Conservation (phyloP, 2,797 vertebrate species). For the Poeciliopsis turneri region DNA sequence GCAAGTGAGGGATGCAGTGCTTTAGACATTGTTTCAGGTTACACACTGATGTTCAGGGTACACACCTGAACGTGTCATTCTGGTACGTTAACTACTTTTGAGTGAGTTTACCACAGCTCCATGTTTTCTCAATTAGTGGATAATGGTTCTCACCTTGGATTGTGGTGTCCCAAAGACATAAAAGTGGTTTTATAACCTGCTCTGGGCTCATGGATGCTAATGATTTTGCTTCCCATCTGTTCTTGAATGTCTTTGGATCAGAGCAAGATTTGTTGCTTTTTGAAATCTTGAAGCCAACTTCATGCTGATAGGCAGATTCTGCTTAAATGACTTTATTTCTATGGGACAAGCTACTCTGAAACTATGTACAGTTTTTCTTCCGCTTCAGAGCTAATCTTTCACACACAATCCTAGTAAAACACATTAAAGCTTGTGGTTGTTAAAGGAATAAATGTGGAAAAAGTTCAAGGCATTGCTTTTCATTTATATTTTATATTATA, state of each 20-base stretch:
- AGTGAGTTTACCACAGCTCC: neutral
- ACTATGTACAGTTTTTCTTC: neutral
- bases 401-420: neutral
- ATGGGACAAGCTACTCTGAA: neutral
- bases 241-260: neutral
- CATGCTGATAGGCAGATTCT: neutral
- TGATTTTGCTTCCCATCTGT: neutral
- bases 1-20: too few species aligned
- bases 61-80: neutral
- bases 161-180: neutral
- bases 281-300: neutral
- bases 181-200: neutral
- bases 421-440: neutral
- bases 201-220: neutral
- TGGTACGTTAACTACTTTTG: neutral
- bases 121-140: neutral
- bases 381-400: neutral
- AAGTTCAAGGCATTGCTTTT: neutral
- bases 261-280: neutral
- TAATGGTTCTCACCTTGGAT: conserved; percentile 1
- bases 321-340: neutral
- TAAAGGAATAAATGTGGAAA: neutral
- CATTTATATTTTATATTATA: neutral
- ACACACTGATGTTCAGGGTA: neutral
- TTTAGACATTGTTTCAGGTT: too few species aligned